Evolutionary conservation across 2,113 vertebrate genomes (phyloP).

Genomic region (Aegypius monachus): DNA sequence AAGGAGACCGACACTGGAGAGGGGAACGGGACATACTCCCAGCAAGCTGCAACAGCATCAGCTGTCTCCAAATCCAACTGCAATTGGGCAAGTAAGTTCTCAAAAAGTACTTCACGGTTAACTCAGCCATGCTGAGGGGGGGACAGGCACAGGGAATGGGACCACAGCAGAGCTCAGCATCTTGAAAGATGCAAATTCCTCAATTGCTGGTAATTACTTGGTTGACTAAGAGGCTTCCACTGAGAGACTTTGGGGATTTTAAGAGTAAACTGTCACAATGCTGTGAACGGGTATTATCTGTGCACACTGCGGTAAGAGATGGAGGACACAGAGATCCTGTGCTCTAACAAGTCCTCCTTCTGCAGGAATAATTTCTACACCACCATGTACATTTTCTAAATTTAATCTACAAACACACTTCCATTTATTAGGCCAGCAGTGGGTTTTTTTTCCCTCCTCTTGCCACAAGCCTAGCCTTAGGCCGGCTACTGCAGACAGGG

Average conservation of each 20-base stretch:
- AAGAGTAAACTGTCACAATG: not conserved
- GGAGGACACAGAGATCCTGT: not conserved
- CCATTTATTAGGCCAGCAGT: slow-evolving; percentile 47
- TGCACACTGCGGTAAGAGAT: not conserved
- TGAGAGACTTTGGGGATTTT: not conserved
- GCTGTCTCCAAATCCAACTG: not conserved
- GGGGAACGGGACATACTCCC: fast-evolving
- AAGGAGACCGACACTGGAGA: not conserved
- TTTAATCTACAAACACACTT: slow-evolving; percentile 6
- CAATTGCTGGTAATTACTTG: not conserved
- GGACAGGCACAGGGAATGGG: not conserved
- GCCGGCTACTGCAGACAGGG: slow-evolving; percentile 61
- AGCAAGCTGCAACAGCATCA: not conserved
- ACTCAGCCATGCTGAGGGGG: not conserved
- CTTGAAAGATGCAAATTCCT: slow-evolving; percentile 1
- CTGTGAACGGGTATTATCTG: not conserved
- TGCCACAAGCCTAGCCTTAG: slow-evolving; percentile 50
- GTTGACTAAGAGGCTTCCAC: not conserved
- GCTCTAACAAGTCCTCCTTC: not conserved
- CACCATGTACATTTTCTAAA: slow-evolving; percentile 28
- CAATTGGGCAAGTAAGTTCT: not conserved
- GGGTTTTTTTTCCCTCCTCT: not conserved
- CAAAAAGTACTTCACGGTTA: not conserved
- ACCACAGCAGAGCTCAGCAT: not conserved
- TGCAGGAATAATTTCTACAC: not conserved